These are phyloP conservation scores for Synodontis membranacea DNA, from an alignment of 2,113 vertebrate species.

Conservation along the genomic window DNA sequence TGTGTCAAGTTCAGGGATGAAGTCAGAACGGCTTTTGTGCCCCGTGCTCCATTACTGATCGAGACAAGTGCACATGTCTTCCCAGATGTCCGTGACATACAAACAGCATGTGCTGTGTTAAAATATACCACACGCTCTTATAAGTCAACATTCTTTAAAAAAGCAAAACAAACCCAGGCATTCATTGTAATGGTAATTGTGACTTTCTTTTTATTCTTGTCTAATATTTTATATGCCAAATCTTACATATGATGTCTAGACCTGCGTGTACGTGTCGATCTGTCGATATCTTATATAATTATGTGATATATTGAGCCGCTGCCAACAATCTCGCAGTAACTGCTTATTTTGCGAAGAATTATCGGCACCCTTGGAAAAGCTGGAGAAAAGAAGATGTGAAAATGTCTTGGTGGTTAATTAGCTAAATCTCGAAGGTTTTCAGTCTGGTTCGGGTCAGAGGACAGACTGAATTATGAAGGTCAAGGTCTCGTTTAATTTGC, in stretches of 20 bases:
- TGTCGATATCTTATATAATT: neutral
- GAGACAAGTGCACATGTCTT: constrained; percentile 21
- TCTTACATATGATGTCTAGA: neutral
- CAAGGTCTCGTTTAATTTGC: constrained; percentile 1
- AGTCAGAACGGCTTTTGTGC: constrained; percentile 5
- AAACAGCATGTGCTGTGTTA: neutral
- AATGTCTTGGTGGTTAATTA: neutral
- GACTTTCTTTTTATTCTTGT: neutral
- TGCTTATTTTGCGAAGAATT: neutral
- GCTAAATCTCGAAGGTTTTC: neutral
- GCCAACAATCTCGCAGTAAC: neutral
- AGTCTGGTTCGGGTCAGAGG: neutral
- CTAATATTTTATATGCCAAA: neutral
- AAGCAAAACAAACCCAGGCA: neutral
- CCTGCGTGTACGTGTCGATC: neutral
- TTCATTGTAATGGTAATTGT: neutral
- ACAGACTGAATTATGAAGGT: neutral
- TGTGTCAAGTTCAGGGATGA: constrained; percentile 41
- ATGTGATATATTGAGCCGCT: neutral
- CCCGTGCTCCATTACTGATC: constrained; percentile 27
- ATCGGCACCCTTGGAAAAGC: neutral
- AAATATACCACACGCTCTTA: neutral
- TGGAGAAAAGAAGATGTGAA: neutral
- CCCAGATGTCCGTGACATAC: neutral
- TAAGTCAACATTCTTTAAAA: neutral